phyloP scores from a whole-genome alignment of 2,113 vertebrate genomes.

The Orthonyx spaldingii region DNA sequence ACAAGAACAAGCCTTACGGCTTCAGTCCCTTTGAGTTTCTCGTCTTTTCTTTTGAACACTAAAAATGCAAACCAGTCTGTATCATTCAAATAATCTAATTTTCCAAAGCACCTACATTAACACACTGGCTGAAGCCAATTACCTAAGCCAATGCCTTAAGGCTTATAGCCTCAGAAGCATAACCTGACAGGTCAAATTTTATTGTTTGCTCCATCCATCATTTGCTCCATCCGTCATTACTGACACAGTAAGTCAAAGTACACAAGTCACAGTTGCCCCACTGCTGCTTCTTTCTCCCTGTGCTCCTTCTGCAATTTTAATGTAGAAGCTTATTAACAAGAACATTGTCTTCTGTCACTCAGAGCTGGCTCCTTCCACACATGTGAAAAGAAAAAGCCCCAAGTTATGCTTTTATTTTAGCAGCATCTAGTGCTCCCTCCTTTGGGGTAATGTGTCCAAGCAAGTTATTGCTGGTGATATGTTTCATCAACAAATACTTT shows the following conservation, averaged over 20 bases:
- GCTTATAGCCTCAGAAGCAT: conserved; percentile 3
- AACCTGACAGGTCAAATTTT: conserved; percentile 39
- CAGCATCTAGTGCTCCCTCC: not conserved
- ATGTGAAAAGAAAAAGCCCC: not conserved
- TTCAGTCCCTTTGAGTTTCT: not conserved
- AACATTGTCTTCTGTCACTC: not conserved
- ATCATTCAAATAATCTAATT: conserved; percentile 34
- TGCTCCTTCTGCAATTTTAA: conserved; percentile 41
- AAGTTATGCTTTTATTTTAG: not conserved
- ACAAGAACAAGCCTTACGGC: not conserved
- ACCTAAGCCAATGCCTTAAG: conserved; percentile 31
- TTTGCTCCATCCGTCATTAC: conserved; percentile 37
- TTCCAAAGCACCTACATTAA: conserved; percentile 32
- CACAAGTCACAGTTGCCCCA: not conserved
- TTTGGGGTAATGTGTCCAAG: not conserved
- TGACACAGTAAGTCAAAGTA: conserved; percentile 50
- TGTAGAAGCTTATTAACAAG: conserved; percentile 20
- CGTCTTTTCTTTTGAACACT: conserved; percentile 4
- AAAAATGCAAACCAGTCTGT: not conserved
- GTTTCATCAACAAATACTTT: not conserved
- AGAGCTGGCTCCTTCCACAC: not conserved
- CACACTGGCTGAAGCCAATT: conserved; percentile 18
- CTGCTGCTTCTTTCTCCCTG: not conserved
- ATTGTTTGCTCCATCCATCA: conserved; percentile 45
- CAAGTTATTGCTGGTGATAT: not conserved